Percentiles rank a stretch among this genome's conserved stretches.
These are phyloP conservation scores for Drosophila meridionalis DNA, from an alignment of 2,888 invertebrate genomes.

Conservation along the genomic window DNA sequence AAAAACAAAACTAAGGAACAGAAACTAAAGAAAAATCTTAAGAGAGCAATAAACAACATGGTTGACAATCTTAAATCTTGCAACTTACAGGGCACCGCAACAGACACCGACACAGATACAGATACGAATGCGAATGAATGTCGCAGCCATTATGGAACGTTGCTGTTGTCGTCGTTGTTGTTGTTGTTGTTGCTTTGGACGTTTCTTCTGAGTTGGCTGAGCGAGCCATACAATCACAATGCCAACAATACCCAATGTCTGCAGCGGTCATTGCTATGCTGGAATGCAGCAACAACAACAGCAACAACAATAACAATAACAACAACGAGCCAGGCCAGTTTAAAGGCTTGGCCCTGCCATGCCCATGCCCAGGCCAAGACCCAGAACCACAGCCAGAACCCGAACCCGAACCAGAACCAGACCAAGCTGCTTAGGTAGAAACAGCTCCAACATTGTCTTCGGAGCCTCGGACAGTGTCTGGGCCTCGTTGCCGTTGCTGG, in stretches of 20 bases:
- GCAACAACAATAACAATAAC: slow-evolving; percentile 20
- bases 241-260: slow-evolving; percentile 57
- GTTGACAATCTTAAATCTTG: slow-evolving; percentile 82
- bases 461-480: slow-evolving; percentile 18
- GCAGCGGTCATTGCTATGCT: slow-evolving; percentile 78
- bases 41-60: slow-evolving; percentile 81
- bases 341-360: slow-evolving; percentile 70
- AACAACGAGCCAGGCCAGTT: slow-evolving; percentile 56
- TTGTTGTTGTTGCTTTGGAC: slow-evolving; percentile 40
- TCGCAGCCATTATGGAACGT: slow-evolving; percentile 77
- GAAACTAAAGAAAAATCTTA: slow-evolving; percentile 70
- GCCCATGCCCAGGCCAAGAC: slow-evolving; percentile 39
- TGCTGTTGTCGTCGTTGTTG: slow-evolving; percentile 25
- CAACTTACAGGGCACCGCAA: slow-evolving; percentile 61
- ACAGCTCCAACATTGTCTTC: slow-evolving; percentile 42
- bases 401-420: slow-evolving; percentile 25
- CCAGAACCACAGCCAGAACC: slow-evolving; percentile 6
- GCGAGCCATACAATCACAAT: slow-evolving; percentile 62
- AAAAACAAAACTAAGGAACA: slow-evolving; percentile 23
- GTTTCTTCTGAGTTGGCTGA: slow-evolving; percentile 62
- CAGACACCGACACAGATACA: slow-evolving; percentile 47
- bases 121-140: slow-evolving; percentile 77
- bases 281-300: slow-evolving; percentile 66
- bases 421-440: slow-evolving; percentile 63
- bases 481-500: slow-evolving; percentile 22